Evolutionary conservation across 2,888 invertebrate genomes (phyloP).

Genomic region (Metalampra italica): DNA sequence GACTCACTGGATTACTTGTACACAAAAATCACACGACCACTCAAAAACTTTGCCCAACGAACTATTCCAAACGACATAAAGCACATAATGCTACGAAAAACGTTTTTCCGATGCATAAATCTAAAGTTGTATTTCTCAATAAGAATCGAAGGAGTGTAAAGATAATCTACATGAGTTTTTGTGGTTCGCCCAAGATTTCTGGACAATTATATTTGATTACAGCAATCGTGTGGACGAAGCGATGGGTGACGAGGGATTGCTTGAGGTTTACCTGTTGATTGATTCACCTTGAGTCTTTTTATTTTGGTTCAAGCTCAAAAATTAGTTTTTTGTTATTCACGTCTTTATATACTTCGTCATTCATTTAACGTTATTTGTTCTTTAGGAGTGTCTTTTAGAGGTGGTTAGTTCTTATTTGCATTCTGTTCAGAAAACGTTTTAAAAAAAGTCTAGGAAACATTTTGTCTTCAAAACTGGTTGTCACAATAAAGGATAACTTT

Average conservation of each 20-base stretch:
- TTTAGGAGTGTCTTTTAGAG: too few species aligned
- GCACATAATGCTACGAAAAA: constrained; percentile 4
- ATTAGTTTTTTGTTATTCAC: too few species aligned
- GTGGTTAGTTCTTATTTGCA: too few species aligned
- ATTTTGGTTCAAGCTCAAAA: too few species aligned
- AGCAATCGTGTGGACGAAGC: constrained; percentile 24
- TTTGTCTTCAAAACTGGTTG: too few species aligned
- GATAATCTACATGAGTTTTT: constrained; percentile 57
- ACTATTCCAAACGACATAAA: background rate
- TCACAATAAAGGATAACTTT: too few species aligned
- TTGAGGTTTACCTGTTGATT: background rate
- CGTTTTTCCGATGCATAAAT: constrained; percentile 6
- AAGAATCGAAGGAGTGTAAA: constrained; percentile 42
- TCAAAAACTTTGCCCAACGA: background rate
- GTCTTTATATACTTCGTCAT: too few species aligned
- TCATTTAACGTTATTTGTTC: too few species aligned
- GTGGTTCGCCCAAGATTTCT: constrained; percentile 52
- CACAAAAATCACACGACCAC: constrained; percentile 22
- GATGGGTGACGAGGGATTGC: constrained; percentile 7
- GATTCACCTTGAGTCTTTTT: background rate
- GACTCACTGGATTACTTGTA: constrained; percentile 45
- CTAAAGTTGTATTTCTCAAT: constrained; percentile 19
- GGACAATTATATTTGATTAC: constrained; percentile 60
- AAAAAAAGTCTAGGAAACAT: too few species aligned
- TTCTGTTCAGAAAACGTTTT: too few species aligned